Evolutionary conservation across 2,888 invertebrate species (phyloP), one percentile per base, ranked within the genome.

Genomic region (Peribatodes rhomboidaria): DNA sequence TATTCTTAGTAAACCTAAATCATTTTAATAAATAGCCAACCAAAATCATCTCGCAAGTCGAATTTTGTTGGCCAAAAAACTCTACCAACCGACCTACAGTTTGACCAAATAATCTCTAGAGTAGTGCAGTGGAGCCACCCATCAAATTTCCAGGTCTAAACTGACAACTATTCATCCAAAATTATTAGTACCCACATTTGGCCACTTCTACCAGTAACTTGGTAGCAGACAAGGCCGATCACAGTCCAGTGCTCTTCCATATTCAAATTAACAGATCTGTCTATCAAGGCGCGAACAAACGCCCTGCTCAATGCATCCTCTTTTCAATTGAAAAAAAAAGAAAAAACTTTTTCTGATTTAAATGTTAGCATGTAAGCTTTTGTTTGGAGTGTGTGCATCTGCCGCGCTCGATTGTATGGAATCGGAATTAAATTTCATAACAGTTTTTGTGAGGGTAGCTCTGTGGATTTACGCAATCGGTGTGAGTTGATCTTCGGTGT

Each of bases 181-280:
- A 44, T 10, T 10, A 7, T 31, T 49, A 50, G n/a, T 35, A 7
- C 18, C n/a, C 2, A 13, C 2, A 50, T 13, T 35, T 35, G 8
- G 1, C 50, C 35, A 35, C 35, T 8, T 31, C 31, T 13, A 31
- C n/a, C 0, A 13, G 22, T 27, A 46, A 27, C 2, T 46, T 8
- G 14, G n/a, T 9, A 2, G 9, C 22, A 41, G 11, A 27, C 47
- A 18, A 55, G 47, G 16, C 27, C 65, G 55, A 69, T 44, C 55
- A 67, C 85, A 88, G 84, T 75, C 82, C 77, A 80, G 86, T 90
- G 88, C 89, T 79, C 83, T 76, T 82, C 89, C 91, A 89, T 89
- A 92, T 92, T 92, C 86, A 91, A 91, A 92, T 92, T 90, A 92
- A 86, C 86, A 80, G 83, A 89, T 83, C 85, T 86, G 92, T 92